phyloP scores from a whole-genome alignment of 2,888 invertebrate genomes.

The Lacanobia wlatinum region DNA sequence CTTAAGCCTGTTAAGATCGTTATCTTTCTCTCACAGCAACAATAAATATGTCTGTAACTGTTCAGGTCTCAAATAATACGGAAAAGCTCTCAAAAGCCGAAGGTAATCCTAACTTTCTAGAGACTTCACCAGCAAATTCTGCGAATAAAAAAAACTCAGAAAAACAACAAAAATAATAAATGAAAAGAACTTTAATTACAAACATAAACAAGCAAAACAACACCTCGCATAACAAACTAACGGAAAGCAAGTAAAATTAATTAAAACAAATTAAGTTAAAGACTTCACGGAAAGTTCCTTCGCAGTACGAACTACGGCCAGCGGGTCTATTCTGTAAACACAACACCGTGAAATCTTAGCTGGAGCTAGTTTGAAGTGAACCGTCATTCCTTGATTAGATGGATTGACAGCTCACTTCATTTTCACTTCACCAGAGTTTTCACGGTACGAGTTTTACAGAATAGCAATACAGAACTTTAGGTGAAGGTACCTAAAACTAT shows the following conservation, averaged over 20 bases:
- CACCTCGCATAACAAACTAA: constrained; percentile 51
- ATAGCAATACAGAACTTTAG: neutral
- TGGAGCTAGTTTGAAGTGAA: too few relatives aligned
- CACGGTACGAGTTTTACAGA: too few relatives aligned
- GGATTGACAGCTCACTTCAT: too few relatives aligned
- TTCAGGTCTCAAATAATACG: neutral
- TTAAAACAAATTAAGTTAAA: constrained; percentile 53
- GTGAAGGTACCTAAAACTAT: constrained; percentile 28
- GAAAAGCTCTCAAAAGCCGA: neutral
- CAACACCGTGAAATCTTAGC: too few relatives aligned
- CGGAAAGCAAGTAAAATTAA: constrained; percentile 53
- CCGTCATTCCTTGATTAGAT: too few relatives aligned
- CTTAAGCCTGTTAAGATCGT: too few relatives aligned
- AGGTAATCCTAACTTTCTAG: neutral
- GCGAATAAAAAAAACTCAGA: neutral
- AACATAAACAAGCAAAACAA: constrained; percentile 53
- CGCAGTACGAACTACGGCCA: too few relatives aligned
- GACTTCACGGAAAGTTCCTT: constrained; percentile 17
- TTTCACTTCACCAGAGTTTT: too few relatives aligned
- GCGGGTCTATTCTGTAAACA: too few relatives aligned
- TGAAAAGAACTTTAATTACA: constrained; percentile 55
- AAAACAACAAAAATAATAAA: constrained; percentile 25
- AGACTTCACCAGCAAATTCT: neutral
- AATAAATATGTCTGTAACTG: too few relatives aligned
- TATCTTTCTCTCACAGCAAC: too few relatives aligned